Percentiles rank a stretch among this genome's conserved stretches.
Evolutionary conservation across 2,888 invertebrate genomes (phyloP).

Genomic region (Megamerina dolium): DNA sequence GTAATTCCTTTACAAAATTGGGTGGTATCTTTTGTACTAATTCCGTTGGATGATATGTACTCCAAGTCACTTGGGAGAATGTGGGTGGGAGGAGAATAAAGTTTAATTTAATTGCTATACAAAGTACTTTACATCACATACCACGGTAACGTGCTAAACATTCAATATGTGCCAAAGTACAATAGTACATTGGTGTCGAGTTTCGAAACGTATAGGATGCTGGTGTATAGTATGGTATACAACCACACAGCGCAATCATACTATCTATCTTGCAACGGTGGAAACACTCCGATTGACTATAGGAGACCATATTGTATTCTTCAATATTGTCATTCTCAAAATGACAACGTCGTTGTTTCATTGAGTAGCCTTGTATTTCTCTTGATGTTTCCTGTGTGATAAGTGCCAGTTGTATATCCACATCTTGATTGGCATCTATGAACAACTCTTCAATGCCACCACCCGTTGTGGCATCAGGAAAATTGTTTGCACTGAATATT

Average conservation of each 20-base stretch:
- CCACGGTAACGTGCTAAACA: conserved; percentile 33
- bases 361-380: conserved; percentile 21
- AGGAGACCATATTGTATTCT: conserved; percentile 14
- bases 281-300: conserved; percentile 30
- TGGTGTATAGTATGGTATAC: conserved; percentile 30
- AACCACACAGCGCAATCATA: conserved; percentile 28
- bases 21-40: conserved; percentile 19
- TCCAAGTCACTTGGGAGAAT: conserved; percentile 21
- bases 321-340: conserved; percentile 28
- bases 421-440: conserved; percentile 23
- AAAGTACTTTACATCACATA: conserved; percentile 15
- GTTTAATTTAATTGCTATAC: neutral
- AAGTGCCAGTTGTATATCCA: conserved; percentile 21
- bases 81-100: too few species aligned
- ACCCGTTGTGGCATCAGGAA: conserved; percentile 24
- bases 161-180: conserved; percentile 28
- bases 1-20: conserved; percentile 15
- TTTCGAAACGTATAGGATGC: conserved; percentile 12
- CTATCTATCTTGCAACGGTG: conserved; percentile 28
- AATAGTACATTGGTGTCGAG: conserved; percentile 19
- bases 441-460: conserved; percentile 23
- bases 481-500: conserved; percentile 25
- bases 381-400: conserved; percentile 21
- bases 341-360: conserved; percentile 30
- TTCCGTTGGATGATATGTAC: conserved; percentile 18